A percentile compares a stretch with the other conserved stretches of the same genome.
Evolutionary conservation across 2,797 vertebrate genomes (phyloP).

Genomic region (Pitangus sulphuratus): DNA sequence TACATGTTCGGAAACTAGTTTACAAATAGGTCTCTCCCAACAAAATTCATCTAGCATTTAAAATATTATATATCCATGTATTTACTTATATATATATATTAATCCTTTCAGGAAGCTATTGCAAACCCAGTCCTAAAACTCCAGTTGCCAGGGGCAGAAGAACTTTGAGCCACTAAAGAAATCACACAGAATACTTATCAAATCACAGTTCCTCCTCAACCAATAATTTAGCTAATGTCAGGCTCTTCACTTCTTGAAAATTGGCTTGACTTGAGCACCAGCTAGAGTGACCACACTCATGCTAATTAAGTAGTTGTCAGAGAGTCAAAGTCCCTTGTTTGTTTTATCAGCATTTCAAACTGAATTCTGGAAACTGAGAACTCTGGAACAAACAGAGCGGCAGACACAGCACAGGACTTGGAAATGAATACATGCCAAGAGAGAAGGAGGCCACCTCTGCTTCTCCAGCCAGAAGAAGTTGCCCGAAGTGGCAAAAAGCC

Average conservation of each 20-base stretch:
- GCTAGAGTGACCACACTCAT: slow-evolving; percentile 26
- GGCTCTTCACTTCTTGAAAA: slow-evolving; percentile 52
- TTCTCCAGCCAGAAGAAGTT: background rate
- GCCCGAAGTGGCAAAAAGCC: background rate
- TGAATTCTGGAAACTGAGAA: background rate
- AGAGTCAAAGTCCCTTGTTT: background rate
- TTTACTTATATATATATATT: background rate
- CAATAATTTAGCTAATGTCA: slow-evolving; percentile 26
- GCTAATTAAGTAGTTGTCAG: slow-evolving; percentile 55
- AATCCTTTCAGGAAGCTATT: background rate
- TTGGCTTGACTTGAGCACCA: background rate
- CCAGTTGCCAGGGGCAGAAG: background rate
- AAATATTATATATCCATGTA: background rate
- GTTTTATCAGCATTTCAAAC: background rate
- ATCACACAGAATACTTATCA: background rate
- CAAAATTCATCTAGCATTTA: slow-evolving; percentile 5
- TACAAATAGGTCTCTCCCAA: background rate
- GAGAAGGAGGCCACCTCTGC: fast-evolving
- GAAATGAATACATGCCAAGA: background rate
- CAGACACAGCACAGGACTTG: background rate
- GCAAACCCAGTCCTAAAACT: background rate
- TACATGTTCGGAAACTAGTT: background rate
- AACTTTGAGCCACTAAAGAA: background rate
- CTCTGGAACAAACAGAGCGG: background rate
- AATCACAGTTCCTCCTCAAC: slow-evolving; percentile 21